Evolutionary conservation across 2,797 vertebrate genomes (phyloP).

Genomic region (Micrastur ruficollis): DNA sequence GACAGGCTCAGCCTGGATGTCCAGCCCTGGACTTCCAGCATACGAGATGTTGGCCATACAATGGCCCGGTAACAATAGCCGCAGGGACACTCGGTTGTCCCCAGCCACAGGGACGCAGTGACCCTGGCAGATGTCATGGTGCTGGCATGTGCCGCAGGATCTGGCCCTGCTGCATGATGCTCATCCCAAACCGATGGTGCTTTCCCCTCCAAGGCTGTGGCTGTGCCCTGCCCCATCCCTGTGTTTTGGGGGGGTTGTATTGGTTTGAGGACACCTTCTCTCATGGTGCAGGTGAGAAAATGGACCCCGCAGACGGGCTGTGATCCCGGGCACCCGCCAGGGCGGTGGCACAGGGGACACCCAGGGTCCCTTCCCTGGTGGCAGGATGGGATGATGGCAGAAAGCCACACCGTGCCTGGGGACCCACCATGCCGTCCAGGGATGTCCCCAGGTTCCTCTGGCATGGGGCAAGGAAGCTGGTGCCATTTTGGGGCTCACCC

Average conservation of each 20-base stretch:
- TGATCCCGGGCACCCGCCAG: accelerated
- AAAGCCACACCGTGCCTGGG: not conserved
- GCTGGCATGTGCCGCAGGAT: not conserved
- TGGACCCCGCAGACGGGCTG: accelerated
- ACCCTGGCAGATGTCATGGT: accelerated
- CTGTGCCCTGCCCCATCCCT: not conserved
- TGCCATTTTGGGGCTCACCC: accelerated
- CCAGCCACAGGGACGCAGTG: not conserved
- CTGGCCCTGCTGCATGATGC: not conserved
- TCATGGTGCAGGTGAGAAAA: not conserved
- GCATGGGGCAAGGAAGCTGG: accelerated
- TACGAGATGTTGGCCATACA: accelerated
- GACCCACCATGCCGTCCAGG: not conserved
- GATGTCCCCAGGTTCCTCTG: accelerated
- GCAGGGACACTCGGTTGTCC: not conserved
- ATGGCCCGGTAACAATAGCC: accelerated
- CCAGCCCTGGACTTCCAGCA: not conserved
- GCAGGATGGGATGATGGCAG: not conserved
- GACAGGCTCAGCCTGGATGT: not conserved
- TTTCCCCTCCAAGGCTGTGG: accelerated
- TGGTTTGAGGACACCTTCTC: not conserved
- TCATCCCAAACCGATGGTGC: accelerated
- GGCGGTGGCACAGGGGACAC: not conserved
- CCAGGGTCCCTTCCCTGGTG: not conserved
- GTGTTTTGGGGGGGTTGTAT: accelerated